These are phyloP conservation scores for Cephus rjabovi DNA, from an alignment of 2,888 invertebrate species.

Conservation along the genomic window DNA sequence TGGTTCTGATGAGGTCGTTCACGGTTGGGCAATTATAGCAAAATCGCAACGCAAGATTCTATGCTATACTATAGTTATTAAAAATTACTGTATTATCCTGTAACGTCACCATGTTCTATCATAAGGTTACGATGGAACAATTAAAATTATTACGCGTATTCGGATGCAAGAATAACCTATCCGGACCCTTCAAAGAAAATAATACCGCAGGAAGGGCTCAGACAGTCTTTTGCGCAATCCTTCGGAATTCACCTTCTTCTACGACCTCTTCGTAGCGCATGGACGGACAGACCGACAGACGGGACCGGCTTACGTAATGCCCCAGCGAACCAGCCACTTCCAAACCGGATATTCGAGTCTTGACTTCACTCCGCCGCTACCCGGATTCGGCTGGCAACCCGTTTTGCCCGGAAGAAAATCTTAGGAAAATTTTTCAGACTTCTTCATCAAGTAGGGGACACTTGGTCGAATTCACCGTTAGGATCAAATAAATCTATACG, in stretches of 20 bases:
- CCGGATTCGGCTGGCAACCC: slow-evolving; percentile 28
- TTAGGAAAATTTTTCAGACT: background rate
- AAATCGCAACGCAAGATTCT: slow-evolving; percentile 4
- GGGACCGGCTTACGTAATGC: slow-evolving; percentile 35
- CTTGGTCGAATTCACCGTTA: background rate
- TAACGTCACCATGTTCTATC: background rate
- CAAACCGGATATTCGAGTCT: slow-evolving; percentile 57
- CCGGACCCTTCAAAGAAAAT: background rate
- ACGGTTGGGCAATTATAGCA: slow-evolving; percentile 31
- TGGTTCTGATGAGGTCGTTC: slow-evolving; percentile 31
- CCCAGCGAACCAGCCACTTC: slow-evolving; percentile 29
- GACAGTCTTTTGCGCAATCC: background rate
- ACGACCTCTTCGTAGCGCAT: background rate
- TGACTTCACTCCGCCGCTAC: slow-evolving; percentile 30
- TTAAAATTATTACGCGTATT: background rate
- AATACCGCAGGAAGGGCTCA: background rate
- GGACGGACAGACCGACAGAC: background rate
- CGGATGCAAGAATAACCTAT: background rate
- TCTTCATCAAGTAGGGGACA: background rate
- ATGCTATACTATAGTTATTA: background rate
- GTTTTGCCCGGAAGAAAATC: background rate
- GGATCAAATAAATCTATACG: background rate
- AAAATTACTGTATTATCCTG: background rate
- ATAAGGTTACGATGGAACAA: background rate
- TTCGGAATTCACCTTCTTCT: background rate